phyloP scores from a whole-genome alignment of 2,888 invertebrate species.

The Drepanosiphum platanoidis region DNA sequence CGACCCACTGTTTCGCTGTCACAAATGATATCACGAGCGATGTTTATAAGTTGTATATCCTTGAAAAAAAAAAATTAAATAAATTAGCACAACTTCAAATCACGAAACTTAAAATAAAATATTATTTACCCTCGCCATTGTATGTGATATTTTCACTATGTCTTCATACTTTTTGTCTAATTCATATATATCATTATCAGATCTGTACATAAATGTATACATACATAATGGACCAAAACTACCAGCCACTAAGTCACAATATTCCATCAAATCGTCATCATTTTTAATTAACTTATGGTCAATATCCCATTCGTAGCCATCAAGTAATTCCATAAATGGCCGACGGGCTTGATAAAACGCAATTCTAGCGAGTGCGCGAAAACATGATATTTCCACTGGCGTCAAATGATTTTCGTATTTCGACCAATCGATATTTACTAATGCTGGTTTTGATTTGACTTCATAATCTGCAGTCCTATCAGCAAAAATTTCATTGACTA shows the following conservation, averaged over 20 bases:
- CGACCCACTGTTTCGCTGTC: slow-evolving; percentile 37
- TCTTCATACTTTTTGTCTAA: neutral
- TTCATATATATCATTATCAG: neutral
- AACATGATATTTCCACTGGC: neutral
- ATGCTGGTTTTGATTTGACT: slow-evolving; percentile 4
- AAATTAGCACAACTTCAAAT: too few species aligned
- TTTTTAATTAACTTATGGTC: neutral
- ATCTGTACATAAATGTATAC: slow-evolving; percentile 21
- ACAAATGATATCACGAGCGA: slow-evolving; percentile 36
- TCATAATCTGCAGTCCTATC: slow-evolving; percentile 47
- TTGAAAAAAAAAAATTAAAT: neutral
- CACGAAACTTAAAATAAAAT: neutral
- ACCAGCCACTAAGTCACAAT: slow-evolving; percentile 8
- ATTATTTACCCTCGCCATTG: slow-evolving; percentile 21
- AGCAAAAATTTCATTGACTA: slow-evolving; percentile 30
- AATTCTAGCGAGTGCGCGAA: slow-evolving; percentile 36
- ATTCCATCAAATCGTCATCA: slow-evolving; percentile 27
- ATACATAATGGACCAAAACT: slow-evolving; percentile 12
- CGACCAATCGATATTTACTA: slow-evolving; percentile 17
- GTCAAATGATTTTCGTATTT: slow-evolving; percentile 17
- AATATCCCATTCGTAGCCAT: slow-evolving; percentile 38
- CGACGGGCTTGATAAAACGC: slow-evolving; percentile 43
- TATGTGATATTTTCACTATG: slow-evolving; percentile 9
- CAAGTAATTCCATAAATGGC: slow-evolving; percentile 42
- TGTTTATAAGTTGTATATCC: slow-evolving; percentile 30